Percentiles rank a stretch among this genome's conserved stretches.
Evolutionary conservation across 2,113 vertebrate genomes (phyloP).

Genomic region (Platycercus adscitus): DNA sequence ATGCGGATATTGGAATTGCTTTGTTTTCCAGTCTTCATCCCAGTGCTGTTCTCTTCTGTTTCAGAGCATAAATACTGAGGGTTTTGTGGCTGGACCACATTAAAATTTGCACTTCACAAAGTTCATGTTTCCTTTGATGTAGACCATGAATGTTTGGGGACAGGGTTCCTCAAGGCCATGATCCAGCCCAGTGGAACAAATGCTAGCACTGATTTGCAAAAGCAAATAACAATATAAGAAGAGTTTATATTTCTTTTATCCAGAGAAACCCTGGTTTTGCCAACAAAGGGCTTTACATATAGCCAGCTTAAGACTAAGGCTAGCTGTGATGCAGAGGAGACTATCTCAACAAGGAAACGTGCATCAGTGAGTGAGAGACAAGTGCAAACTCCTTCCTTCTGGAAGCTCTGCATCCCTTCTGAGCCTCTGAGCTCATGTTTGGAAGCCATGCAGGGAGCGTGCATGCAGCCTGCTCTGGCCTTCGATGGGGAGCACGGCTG

Average conservation of each 20-base stretch:
- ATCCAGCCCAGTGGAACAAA: background rate
- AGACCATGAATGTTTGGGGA: background rate
- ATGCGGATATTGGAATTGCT: rapidly evolving
- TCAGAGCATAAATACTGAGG: background rate
- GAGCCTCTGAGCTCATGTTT: background rate
- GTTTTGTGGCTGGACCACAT: background rate
- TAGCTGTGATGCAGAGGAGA: background rate
- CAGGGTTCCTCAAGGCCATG: background rate
- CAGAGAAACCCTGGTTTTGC: background rate
- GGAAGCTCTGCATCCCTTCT: background rate
- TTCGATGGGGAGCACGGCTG: background rate
- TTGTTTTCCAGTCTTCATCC: background rate
- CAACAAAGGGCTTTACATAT: background rate
- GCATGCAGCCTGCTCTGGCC: background rate
- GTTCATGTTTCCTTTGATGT: background rate
- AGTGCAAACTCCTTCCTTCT: background rate
- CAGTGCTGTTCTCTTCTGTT: background rate
- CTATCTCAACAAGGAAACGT: background rate
- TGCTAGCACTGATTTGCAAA: background rate
- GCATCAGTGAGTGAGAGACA: background rate
- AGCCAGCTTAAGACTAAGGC: background rate
- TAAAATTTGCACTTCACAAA: background rate
- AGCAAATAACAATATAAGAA: background rate
- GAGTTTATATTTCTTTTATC: background rate
- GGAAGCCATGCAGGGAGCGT: rapidly evolving